These are phyloP conservation scores for Rhinophrynus dorsalis DNA, from an alignment of 2,797 vertebrate genomes.

Conservation along the genomic window DNA sequence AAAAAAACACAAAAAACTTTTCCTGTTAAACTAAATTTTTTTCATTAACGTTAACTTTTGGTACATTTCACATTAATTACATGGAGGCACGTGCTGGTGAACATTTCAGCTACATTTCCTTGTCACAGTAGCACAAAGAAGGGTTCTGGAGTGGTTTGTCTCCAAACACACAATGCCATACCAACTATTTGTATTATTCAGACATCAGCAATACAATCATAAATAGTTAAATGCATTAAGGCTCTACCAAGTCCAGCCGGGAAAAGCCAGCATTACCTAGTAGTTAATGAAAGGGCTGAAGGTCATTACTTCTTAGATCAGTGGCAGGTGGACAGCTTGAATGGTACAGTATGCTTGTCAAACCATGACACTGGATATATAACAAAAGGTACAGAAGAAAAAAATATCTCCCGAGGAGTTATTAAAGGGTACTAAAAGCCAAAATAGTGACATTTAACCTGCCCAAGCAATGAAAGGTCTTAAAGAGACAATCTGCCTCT, in stretches of 20 bases:
- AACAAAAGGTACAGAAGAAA: neutral
- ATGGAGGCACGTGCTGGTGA: too few relatives aligned
- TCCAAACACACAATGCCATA: too few relatives aligned
- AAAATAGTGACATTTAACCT: constrained; percentile 17
- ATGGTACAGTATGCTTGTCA: constrained; percentile 12
- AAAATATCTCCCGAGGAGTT: neutral
- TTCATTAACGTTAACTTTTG: too few relatives aligned
- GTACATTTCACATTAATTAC: too few relatives aligned
- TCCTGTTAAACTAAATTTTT: too few relatives aligned
- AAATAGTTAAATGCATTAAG: too few relatives aligned
- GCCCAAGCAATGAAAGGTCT: constrained; percentile 16
- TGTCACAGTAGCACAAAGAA: too few relatives aligned
- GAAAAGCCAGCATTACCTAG: constrained; percentile 13
- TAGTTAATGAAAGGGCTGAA: constrained; percentile 16
- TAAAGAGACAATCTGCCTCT: neutral
- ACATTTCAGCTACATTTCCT: too few relatives aligned
- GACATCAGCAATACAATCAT: too few relatives aligned
- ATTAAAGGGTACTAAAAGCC: constrained; percentile 23
- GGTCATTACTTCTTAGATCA: constrained; percentile 13
- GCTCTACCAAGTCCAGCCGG: neutral
- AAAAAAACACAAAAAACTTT: too few relatives aligned
- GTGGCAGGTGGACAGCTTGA: constrained; percentile 1
- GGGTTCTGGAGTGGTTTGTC: too few relatives aligned
- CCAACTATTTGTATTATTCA: too few relatives aligned
- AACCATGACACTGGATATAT: constrained; percentile 16